Evolutionary conservation across 1,140 invertebrate genomes (phyloP), one percentile per base, ranked within the genome.

Genomic region (Lanistes nyassanus): DNA sequence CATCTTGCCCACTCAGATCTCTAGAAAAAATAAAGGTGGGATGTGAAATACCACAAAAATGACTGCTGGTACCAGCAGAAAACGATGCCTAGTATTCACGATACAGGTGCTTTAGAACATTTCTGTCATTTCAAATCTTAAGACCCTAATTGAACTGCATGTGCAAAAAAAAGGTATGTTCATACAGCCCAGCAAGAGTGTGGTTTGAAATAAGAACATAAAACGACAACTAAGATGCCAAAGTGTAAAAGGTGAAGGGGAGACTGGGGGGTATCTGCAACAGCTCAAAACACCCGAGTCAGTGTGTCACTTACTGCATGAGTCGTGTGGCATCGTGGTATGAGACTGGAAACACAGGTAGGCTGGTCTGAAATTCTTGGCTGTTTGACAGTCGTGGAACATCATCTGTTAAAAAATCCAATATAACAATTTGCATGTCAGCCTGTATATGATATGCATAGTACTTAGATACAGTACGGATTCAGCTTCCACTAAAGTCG

Each of bases 261-360:
- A 9, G 62, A 65, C n/a, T 29, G 23, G 2, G 3, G 2, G 65
- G 39, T 16, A 36, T 7, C n/a, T 19, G n/a, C 21, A 39, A 65
- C n/a, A 34, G 31, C 31, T 31, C 13, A 16, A 67, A 26, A 67
- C 31, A 42, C 21, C 31, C 31, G n/a, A 21, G 29, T 72, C 13
- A 21, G 3, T 39, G 19, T 6, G 7, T 23, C 9, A 67, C 66
- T 79, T 64, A 80, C 79, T 31, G 51, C 39, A 90, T 73, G 11
- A 90, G 74, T 21, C 80, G 37, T 56, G 79, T 75, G 16, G 90
- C 90, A 76, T 88, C 87, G 37, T 83, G 77, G 80, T 89, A 90
- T 74, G 90, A 87, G 47, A 91, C 85, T 5, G 90, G 89, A 66
- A 90, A 89, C 13, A 87, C 87, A 53, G 90, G 89, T 60, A 91